Evolutionary conservation across 2,888 invertebrate species (phyloP), one percentile per base, ranked within the genome.

Genomic region (Heliconius sara): DNA sequence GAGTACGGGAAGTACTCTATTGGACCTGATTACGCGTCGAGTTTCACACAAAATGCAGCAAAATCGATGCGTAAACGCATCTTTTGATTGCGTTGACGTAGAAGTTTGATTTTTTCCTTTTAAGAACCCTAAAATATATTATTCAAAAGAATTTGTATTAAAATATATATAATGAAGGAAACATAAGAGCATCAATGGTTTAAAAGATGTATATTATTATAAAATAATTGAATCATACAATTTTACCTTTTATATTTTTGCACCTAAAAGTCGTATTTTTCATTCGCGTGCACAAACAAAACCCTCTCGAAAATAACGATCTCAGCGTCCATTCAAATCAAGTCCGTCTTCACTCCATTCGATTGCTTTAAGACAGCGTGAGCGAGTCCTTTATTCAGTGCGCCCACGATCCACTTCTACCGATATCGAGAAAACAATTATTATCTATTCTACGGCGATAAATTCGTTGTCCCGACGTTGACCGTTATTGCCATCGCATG

Each of bases 381-480:
- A 84, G 85, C 83, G 81, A 84, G 81, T 81, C 78, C 82, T 86
- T 84, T 82, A 83, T 79, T 82, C 80, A 79, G 80, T 81, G 89
- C 88, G 88, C 91, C 90, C 92, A 92, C 92, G 92, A 88, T 89
- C 90, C 84, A 88, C 87, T 88, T 86, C 85, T 83, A 81, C 85
- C 86, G 87, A 87, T 89, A 91, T 89, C 88, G 85, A 85, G 85
- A 87, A 88, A 90, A 91, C 90, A 91, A 92, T 91, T 91, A 92
- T 91, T 85, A 86, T 85, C 86, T 83, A 77, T 78, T 68, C 81
- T 63, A 80, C 80, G 81, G 87, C 90, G 89, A 92, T 93, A 92
- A 92, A 92, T 92, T 88, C 87, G 84, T 85, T 85, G 86, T 85
- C 85, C 81, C 84, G 84, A 82, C 83, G 85, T 80, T 86, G 87